phyloP scores from a whole-genome alignment of 2,113 vertebrate genomes.

The Rhadina sibilatrix region DNA sequence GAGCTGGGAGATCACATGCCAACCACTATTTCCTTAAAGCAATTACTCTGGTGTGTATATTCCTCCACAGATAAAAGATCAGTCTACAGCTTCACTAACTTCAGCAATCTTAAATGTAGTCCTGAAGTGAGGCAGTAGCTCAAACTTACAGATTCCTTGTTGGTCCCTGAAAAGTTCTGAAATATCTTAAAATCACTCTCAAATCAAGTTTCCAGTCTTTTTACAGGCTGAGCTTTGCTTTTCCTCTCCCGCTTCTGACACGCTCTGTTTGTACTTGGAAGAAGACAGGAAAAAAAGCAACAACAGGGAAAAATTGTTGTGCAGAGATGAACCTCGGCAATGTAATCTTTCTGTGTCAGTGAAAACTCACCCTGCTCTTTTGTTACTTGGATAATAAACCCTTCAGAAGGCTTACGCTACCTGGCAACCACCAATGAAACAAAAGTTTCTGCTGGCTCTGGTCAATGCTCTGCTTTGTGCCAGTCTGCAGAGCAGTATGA shows the following conservation, averaged over 20 bases:
- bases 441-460: slow-evolving; percentile 39
- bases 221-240: background rate
- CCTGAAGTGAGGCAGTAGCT: fast-evolving
- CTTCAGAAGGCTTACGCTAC: slow-evolving; percentile 32
- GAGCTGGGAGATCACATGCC: background rate
- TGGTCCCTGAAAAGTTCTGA: background rate
- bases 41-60: fast-evolving
- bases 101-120: background rate
- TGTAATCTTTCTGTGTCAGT: slow-evolving; percentile 37
- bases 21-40: background rate
- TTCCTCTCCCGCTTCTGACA: background rate
- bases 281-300: background rate
- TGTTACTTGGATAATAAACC: slow-evolving; percentile 14
- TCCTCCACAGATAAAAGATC: background rate
- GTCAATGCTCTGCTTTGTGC: slow-evolving; percentile 28
- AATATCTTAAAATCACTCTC: background rate
- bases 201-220: background rate
- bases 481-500: background rate
- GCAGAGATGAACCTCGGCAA: background rate
- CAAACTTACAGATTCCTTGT: background rate
- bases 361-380: slow-evolving; percentile 35
- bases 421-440: slow-evolving; percentile 42
- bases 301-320: background rate
- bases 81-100: background rate
- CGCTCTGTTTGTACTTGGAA: background rate